Conservation (phyloP, 2,797 vertebrate species). For the Chaetophractus vellerosus region DNA sequence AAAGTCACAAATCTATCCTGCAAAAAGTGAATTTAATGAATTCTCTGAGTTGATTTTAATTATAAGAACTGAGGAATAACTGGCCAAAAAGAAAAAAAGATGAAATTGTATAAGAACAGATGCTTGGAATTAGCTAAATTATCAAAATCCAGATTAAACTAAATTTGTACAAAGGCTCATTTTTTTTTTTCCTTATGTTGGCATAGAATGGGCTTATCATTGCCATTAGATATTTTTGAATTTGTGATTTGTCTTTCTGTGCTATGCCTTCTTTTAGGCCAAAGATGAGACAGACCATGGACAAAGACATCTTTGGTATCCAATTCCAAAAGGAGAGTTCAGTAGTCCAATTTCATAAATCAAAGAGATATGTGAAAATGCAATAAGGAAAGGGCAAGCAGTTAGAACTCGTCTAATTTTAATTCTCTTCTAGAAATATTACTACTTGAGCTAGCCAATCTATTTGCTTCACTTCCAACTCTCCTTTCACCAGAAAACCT, state of each 20-base stretch:
- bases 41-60: constrained; percentile 21
- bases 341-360: constrained; percentile 33
- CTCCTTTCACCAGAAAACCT: constrained; percentile 23
- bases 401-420: constrained; percentile 5
- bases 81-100: neutral
- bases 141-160: constrained; percentile 10
- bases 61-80: neutral
- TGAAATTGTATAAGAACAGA: neutral
- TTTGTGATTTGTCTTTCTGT: neutral
- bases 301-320: neutral
- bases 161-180: neutral
- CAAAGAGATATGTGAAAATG: constrained; percentile 50
- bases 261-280: neutral
- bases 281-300: constrained; percentile 46
- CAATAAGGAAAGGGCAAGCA: neutral
- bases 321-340: constrained; percentile 10
- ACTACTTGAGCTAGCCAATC: neutral
- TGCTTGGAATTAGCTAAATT: neutral
- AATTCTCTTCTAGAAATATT: constrained; percentile 30
- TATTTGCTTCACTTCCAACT: constrained; percentile 12
- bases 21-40: neutral
- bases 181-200: constrained; percentile 64
- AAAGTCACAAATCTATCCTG: neutral
- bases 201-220: neutral
- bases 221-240: neutral